Conservation (phyloP, 2,888 invertebrate species). For the Noctua comes region DNA sequence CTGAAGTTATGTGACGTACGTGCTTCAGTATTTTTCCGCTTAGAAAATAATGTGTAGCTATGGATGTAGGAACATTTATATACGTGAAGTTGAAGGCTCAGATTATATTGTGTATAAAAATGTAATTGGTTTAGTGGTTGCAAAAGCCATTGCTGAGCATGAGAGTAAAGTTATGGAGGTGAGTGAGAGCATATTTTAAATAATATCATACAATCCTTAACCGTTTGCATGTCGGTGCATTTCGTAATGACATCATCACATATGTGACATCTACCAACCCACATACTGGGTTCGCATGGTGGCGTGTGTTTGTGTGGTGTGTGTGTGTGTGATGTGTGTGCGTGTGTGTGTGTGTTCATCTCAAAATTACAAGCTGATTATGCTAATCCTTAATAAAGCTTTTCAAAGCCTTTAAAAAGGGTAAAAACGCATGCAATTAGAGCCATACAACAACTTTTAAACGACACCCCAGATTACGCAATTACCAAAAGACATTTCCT, state of each 20-base stretch:
- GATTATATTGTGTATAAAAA: constrained; percentile 11
- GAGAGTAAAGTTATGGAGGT: neutral
- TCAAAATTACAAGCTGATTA: neutral
- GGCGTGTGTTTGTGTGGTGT: too few relatives aligned
- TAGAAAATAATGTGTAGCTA: constrained; percentile 19
- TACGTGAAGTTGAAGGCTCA: neutral
- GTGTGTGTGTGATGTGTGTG: too few relatives aligned
- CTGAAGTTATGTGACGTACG: constrained; percentile 53
- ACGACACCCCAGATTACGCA: constrained; percentile 34
- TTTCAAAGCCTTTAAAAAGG: neutral
- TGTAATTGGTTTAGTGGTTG: neutral
- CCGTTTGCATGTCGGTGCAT: neutral
- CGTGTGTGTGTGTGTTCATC: too few relatives aligned
- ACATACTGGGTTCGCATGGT: neutral
- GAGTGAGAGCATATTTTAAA: neutral
- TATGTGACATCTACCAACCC: neutral
- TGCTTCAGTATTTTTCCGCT: constrained; percentile 44
- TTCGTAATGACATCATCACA: neutral
- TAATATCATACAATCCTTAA: neutral
- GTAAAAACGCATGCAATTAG: constrained; percentile 29
- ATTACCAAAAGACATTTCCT: constrained; percentile 55
- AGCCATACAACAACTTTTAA: constrained; percentile 41
- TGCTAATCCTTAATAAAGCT: neutral
- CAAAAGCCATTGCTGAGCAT: neutral
- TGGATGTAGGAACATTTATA: constrained; percentile 3